Evolutionary conservation across 2,113 vertebrate species (phyloP), one percentile per base, ranked within the genome.

Genomic region (Terrapene triunguis): DNA sequence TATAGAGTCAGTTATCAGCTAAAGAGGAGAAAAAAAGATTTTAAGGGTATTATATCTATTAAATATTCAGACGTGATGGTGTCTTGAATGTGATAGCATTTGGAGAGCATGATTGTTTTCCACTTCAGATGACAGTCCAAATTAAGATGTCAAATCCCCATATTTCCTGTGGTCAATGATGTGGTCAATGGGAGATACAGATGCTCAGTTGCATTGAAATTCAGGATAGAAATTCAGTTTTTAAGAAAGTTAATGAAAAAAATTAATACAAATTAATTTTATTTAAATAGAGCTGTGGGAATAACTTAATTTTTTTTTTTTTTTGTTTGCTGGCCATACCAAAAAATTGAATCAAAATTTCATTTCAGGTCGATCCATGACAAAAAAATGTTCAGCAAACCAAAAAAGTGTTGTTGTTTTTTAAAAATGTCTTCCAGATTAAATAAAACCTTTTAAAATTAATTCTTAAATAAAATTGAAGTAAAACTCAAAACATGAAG

Each of bases 1-100:
- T 85, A 78, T 82, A 84, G 82, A 76, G 59, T 38, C 38, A 38
- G 21, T 81, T 90, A 29, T 3, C 90, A 84, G n/a, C 69, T 89
- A 76, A 80, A 94, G 59, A 48, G 59, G 76, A 76, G 51, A 16
- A 27, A 69, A 96, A 22, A 69, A 54, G 74, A 22, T 0, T 0
- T 86, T 81, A 38, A 47, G 51, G 10, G 22, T 90, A n/a, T 74
- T 11, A 47, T 10, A 21, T 80, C 79, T 79, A 76, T 54, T 76
- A 94, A 88, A 94, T 89, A 94, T 82, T 82, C 11, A 69, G 84
- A 82, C 78, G 50, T 35, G 78, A 72, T 69, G 93, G 81, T 96
- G 92, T 82, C 90, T 55, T 55, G 14, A 9, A 76, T 80, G 55
- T 83, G 54, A 85, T 57, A 51, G 59, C 69, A 95, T 78, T 32